phyloP scores from a whole-genome alignment of 2,797 vertebrate genomes.

The Microctenopoma lineatum region DNA sequence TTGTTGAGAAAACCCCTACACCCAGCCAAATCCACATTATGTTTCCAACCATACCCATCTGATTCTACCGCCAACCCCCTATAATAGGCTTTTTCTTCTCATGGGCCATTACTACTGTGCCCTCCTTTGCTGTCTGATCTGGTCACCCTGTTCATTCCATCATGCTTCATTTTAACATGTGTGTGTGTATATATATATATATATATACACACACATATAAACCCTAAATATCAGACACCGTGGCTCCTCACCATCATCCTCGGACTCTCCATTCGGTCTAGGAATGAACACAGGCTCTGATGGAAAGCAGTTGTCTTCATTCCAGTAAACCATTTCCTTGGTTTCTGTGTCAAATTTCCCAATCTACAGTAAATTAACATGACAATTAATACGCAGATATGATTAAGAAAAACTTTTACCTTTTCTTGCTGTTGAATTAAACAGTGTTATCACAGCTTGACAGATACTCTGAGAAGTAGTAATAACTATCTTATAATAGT shows the following conservation, averaged over 20 bases:
- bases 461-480: not conserved
- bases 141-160: no score
- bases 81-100: no score
- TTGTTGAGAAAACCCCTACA: no score
- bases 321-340: constrained; percentile 85
- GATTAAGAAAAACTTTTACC: not conserved
- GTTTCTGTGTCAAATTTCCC: constrained; percentile 87
- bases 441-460: no score
- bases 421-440: not conserved
- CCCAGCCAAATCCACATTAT: no score
- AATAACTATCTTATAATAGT: not conserved
- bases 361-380: constrained; percentile 74
- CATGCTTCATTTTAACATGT: no score
- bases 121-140: no score
- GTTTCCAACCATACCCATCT: no score
- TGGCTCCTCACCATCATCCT: constrained; percentile 89
- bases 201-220: no score
- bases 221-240: not conserved
- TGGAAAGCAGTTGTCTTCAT: constrained; percentile 84
- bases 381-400: not conserved
- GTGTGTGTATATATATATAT: no score
- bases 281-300: constrained; percentile 91
- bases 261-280: constrained; percentile 85
- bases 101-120: no score
- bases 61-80: no score